phyloP scores from a whole-genome alignment of 2,888 invertebrate genomes.

The Eristalis arbustorum region DNA sequence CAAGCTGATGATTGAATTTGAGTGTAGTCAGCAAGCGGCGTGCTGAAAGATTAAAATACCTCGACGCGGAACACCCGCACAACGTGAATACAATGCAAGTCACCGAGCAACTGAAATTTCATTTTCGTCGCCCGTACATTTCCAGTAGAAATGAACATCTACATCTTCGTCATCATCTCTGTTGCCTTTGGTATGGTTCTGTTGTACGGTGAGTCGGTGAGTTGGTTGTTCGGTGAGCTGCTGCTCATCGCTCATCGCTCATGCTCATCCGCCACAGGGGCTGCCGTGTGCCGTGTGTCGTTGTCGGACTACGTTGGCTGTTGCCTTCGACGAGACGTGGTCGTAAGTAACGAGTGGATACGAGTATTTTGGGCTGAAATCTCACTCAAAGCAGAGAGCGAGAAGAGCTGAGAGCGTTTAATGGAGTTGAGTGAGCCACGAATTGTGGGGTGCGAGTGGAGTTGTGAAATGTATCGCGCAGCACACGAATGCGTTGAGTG shows the following conservation, averaged over 20 bases:
- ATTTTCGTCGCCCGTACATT: conserved; percentile 49
- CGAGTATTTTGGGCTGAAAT: conserved; percentile 15
- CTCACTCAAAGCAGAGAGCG: conserved; percentile 50
- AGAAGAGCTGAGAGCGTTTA: background rate
- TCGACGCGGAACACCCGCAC: conserved; percentile 41
- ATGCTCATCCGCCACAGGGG: conserved; percentile 63
- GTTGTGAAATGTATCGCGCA: conserved; percentile 7
- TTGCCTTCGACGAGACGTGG: conserved; percentile 6
- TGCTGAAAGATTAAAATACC: conserved; percentile 33
- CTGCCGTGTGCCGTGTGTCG: conserved; percentile 2
- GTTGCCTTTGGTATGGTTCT: conserved; percentile 55
- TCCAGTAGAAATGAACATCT: conserved; percentile 73
- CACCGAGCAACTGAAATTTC: conserved; percentile 76
- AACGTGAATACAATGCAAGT: conserved; percentile 74
- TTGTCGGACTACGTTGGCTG: conserved; percentile 13
- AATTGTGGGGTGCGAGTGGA: conserved; percentile 1
- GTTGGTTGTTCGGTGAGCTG: conserved; percentile 17
- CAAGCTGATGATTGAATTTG: conserved; percentile 55
- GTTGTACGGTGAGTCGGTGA: conserved; percentile 35
- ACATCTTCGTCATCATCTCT: conserved; percentile 72
- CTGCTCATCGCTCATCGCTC: conserved; percentile 65
- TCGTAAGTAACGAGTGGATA: conserved; percentile 10
- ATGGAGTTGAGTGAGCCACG: conserved; percentile 54
- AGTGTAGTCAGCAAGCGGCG: conserved; percentile 51
- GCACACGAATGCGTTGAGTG: conserved; percentile 26